Evolutionary conservation across 2,888 invertebrate species (phyloP).

Genomic region (Serrognathus titanus): DNA sequence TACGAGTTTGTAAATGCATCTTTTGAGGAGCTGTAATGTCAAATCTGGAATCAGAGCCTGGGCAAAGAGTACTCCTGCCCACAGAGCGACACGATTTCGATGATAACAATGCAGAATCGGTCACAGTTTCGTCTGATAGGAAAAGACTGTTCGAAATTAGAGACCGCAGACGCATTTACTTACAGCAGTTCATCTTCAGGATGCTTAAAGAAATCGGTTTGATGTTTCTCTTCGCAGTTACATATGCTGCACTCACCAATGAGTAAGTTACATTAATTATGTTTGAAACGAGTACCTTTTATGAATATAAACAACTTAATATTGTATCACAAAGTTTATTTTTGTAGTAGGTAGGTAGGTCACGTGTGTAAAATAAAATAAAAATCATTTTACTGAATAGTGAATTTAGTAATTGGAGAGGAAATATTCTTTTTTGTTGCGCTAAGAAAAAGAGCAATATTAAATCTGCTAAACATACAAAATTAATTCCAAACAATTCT

Average conservation of each 20-base stretch:
- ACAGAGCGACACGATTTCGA: conserved; percentile 9
- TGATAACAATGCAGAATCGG: conserved; percentile 11
- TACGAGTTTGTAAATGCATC: conserved; percentile 4
- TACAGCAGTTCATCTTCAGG: conserved; percentile 3
- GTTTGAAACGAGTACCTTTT: not conserved
- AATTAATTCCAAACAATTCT: no score
- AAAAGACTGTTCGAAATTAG: not conserved
- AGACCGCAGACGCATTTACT: conserved; percentile 5
- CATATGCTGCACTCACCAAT: conserved; percentile 68
- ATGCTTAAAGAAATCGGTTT: conserved; percentile 58
- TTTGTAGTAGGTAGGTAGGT: no score
- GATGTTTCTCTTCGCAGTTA: conserved; percentile 61
- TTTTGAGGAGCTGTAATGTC: conserved; percentile 13
- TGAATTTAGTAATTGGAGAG: no score
- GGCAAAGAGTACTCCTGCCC: conserved; percentile 12
- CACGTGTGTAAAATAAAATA: no score
- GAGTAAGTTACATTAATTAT: conserved; percentile 56
- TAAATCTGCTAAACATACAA: no score
- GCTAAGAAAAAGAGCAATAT: no score
- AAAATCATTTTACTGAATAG: no score
- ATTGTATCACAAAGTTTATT: no score
- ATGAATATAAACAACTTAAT: not conserved
- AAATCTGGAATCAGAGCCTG: conserved; percentile 8
- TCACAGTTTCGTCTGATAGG: not conserved
- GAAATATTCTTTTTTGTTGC: no score